phyloP scores from a whole-genome alignment of 2,113 vertebrate genomes.

The Tricholaema leucomelas region DNA sequence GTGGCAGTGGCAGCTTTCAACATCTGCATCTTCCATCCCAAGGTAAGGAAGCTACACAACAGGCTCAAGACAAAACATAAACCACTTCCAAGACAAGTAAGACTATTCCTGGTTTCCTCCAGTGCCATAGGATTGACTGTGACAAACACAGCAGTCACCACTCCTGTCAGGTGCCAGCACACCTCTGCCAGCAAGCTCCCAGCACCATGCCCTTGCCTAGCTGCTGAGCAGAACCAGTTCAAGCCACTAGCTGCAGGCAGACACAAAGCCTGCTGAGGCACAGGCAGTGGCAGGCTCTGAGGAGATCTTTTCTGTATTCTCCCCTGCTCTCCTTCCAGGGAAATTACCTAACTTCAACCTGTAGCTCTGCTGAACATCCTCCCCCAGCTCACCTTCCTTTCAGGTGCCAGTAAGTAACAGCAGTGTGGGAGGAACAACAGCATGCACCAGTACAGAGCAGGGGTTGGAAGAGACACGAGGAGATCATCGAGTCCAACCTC shows the following conservation, averaged over 20 bases:
- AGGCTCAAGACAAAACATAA: background rate
- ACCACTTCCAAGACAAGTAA: background rate
- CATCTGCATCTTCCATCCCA: background rate
- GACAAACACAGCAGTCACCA: background rate
- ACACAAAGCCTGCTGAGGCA: background rate
- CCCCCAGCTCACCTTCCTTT: background rate
- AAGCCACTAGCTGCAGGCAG: background rate
- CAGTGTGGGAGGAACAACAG: background rate
- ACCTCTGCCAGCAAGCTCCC: background rate
- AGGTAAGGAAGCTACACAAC: background rate
- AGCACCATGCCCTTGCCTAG: background rate
- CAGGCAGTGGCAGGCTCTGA: background rate
- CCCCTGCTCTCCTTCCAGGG: background rate
- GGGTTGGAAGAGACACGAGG: too few relatives aligned
- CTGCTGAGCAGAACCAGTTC: background rate
- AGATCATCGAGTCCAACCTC: too few relatives aligned
- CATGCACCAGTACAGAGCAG: too few relatives aligned
- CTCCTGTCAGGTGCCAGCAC: accelerated
- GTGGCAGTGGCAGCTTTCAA: background rate
- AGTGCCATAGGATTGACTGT: background rate
- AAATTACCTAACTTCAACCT: background rate
- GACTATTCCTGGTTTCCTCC: background rate
- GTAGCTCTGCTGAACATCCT: background rate
- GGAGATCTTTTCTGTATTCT: background rate
- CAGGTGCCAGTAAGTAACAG: background rate